A percentile compares a stretch with the other conserved stretches of the same genome.
These are phyloP conservation scores for Oreochromis aureus DNA, from an alignment of 2,113 vertebrate species.

Conservation along the genomic window DNA sequence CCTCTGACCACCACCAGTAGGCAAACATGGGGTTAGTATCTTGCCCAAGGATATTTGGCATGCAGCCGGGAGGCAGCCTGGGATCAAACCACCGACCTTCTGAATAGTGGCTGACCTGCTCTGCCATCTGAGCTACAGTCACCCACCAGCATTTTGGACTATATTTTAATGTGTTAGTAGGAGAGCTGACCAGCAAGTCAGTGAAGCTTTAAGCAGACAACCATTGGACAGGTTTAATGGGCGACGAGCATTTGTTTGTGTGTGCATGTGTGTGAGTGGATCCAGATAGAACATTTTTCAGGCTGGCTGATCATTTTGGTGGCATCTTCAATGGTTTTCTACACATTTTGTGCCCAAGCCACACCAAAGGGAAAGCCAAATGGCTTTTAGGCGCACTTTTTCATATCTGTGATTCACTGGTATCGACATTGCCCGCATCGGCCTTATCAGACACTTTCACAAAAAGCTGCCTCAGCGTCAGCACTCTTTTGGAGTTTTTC, in stretches of 20 bases:
- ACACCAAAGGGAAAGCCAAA: neutral
- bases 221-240: neutral
- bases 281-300: neutral
- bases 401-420: neutral
- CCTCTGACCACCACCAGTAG: too few species aligned
- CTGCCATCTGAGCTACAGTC: too few species aligned
- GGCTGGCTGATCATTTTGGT: neutral
- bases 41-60: too few species aligned
- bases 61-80: too few species aligned
- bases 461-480: neutral
- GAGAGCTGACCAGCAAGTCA: too few species aligned
- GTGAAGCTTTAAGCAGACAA: neutral
- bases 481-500: neutral
- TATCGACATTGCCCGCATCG: neutral
- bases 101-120: too few species aligned
- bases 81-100: too few species aligned
- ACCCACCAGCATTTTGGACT: too few species aligned
- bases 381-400: neutral
- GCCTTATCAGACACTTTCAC: neutral
- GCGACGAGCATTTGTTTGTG: neutral
- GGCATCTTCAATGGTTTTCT: neutral
- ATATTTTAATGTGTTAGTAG: too few species aligned
- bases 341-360: neutral
- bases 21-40: too few species aligned
- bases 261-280: neutral